These are phyloP conservation scores for Perizoma affinitatum DNA, from an alignment of 2,888 invertebrate genomes.

Conservation along the genomic window DNA sequence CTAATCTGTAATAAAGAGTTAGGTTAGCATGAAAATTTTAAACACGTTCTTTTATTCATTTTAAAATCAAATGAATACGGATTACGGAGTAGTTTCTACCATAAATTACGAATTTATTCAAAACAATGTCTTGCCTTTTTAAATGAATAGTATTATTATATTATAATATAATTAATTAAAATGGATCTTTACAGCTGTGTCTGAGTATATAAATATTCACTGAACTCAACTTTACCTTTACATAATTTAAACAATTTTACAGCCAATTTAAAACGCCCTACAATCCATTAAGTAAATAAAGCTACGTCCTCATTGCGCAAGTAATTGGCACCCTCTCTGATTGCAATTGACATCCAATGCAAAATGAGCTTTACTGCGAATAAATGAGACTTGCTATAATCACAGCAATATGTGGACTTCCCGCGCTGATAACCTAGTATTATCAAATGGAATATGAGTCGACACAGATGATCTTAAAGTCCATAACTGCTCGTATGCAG, in stretches of 20 bases:
- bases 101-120: too few species aligned
- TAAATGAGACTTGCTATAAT: background rate
- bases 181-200: background rate
- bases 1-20: too few species aligned
- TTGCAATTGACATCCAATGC: constrained; percentile 53
- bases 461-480: background rate
- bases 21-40: too few species aligned
- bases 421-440: background rate
- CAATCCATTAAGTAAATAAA: constrained; percentile 60
- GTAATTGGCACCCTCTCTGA: constrained; percentile 53
- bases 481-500: background rate
- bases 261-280: constrained; percentile 39
- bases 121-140: too few species aligned
- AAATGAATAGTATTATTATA: too few species aligned
- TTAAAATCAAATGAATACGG: too few species aligned
- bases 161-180: too few species aligned
- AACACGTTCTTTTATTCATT: too few species aligned
- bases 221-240: constrained; percentile 1
- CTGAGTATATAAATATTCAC: background rate
- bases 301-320: constrained; percentile 43
- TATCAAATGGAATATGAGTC: background rate
- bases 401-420: background rate
- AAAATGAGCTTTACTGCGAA: constrained; percentile 11
- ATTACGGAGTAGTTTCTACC: too few species aligned
- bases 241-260: constrained; percentile 34